These are phyloP conservation scores for Pseudococcus viburni DNA, from an alignment of 2,888 invertebrate species.

Conservation along the genomic window DNA sequence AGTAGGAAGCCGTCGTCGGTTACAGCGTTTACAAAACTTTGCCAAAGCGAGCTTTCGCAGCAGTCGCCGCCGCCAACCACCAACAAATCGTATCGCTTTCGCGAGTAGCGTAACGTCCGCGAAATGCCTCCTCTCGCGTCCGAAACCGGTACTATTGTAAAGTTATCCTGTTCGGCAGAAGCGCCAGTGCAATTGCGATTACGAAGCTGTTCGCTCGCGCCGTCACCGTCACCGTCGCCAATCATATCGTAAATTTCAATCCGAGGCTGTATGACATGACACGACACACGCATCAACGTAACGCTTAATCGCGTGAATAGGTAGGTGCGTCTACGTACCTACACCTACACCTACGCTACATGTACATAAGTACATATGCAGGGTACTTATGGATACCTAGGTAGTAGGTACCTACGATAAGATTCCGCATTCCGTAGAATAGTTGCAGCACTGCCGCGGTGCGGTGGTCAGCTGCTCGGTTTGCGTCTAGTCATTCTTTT, in stretches of 20 bases:
- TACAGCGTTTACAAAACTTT: neutral
- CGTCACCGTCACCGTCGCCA: neutral
- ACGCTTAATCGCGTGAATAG: too few species aligned
- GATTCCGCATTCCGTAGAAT: too few species aligned
- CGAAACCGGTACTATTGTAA: neutral
- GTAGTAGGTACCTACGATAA: too few species aligned
- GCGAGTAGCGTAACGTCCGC: neutral
- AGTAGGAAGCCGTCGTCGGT: conserved; percentile 77
- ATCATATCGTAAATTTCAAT: neutral
- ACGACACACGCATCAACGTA: neutral
- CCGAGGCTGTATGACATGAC: neutral
- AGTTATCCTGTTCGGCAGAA: neutral
- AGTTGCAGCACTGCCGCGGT: too few species aligned
- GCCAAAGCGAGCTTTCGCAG: neutral
- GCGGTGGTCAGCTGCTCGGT: too few species aligned
- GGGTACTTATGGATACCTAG: too few species aligned
- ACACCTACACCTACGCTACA: too few species aligned
- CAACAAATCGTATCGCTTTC: neutral
- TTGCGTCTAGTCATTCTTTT: too few species aligned
- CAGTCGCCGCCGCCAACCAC: neutral
- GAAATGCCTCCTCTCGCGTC: neutral
- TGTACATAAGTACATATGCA: too few species aligned
- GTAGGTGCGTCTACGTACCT: neutral
- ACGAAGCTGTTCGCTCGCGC: neutral
- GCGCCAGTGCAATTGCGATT: too few species aligned